Conservation (phyloP, 2,797 vertebrate species). For the Chelidonichthys spinosus region DNA sequence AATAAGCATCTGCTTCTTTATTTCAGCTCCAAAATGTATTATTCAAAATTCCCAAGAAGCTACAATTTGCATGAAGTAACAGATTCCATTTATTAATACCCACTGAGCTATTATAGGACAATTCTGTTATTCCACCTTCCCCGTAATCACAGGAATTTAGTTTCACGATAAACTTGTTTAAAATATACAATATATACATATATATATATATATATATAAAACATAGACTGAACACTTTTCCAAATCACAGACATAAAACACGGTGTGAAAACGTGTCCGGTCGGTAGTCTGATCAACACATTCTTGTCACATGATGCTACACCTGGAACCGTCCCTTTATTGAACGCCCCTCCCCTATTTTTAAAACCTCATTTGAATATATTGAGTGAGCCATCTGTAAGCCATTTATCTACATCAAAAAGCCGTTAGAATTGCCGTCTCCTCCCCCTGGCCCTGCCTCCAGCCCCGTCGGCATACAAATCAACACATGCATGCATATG, state of each 20-base stretch:
- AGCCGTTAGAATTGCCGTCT: conserved; percentile 75
- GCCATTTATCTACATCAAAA: conserved; percentile 87
- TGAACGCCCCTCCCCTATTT: conserved; percentile 69
- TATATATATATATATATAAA: too few relatives aligned
- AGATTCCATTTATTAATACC: not conserved
- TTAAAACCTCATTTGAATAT: conserved; percentile 85
- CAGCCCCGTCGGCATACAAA: conserved; percentile 58
- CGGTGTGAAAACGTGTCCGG: not conserved
- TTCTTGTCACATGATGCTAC: conserved; percentile 47
- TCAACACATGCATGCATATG: conserved; percentile 69
- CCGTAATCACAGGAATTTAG: not conserved
- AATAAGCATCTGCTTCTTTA: not conserved
- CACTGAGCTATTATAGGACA: not conserved
- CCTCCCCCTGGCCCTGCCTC: conserved; percentile 67
- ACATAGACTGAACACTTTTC: not conserved
- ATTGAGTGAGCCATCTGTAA: conserved; percentile 88
- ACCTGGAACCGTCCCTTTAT: conserved; percentile 57
- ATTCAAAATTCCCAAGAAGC: not conserved
- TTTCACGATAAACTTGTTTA: not conserved
- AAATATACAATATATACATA: too few relatives aligned
- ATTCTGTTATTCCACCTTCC: not conserved
- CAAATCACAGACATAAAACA: not conserved
- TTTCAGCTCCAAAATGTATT: not conserved
- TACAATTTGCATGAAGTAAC: not conserved
- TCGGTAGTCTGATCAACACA: conserved; percentile 34